These are phyloP conservation scores for Rhopilema esculentum DNA, from an alignment of 30 jellyfish, hydroid and myxozoan species.

Conservation along the genomic window DNA sequence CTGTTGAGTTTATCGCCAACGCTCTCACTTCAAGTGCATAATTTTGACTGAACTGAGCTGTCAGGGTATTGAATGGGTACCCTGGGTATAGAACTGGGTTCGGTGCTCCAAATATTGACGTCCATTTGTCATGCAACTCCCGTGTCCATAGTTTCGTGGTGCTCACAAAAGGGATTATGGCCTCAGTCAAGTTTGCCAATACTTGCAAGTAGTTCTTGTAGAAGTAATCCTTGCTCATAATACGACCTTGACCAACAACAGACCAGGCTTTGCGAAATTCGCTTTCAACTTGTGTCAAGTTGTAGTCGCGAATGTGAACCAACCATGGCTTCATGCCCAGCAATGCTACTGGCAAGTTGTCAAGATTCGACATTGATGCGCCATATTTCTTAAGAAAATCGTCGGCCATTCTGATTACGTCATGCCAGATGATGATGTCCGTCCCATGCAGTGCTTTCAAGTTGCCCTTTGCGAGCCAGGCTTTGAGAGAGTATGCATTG, in stretches of 20 bases:
- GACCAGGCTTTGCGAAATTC: conserved; percentile 55
- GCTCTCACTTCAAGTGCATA: conserved; percentile 21
- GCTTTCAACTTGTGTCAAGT: conserved; percentile 20
- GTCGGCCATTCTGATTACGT: conserved; percentile 44
- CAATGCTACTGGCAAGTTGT: conserved; percentile 22
- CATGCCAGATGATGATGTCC: conserved; percentile 67
- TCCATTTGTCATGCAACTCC: conserved; percentile 51
- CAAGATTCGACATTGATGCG: conserved; percentile 29
- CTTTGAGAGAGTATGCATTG: conserved; percentile 67
- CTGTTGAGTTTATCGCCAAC: background rate
- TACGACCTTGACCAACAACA: conserved; percentile 46
- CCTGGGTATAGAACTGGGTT: conserved; percentile 62
- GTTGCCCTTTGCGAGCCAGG: conserved; percentile 62
- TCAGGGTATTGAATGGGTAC: conserved; percentile 49
- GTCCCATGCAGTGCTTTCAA: conserved; percentile 20
- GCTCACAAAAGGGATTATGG: conserved; percentile 31
- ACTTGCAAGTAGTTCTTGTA: conserved; percentile 37
- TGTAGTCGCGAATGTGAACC: conserved; percentile 31
- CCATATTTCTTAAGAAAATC: conserved; percentile 26
- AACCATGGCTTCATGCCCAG: conserved; percentile 61
- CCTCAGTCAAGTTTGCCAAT: conserved; percentile 40
- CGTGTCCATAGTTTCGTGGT: conserved; percentile 64
- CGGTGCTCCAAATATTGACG: conserved; percentile 62
- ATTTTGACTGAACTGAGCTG: conserved; percentile 15
- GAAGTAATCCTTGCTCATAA: conserved; percentile 22